Base-by-base conservation (phyloP, 2,797 vertebrate species). In the Morelia viridis region DNA sequence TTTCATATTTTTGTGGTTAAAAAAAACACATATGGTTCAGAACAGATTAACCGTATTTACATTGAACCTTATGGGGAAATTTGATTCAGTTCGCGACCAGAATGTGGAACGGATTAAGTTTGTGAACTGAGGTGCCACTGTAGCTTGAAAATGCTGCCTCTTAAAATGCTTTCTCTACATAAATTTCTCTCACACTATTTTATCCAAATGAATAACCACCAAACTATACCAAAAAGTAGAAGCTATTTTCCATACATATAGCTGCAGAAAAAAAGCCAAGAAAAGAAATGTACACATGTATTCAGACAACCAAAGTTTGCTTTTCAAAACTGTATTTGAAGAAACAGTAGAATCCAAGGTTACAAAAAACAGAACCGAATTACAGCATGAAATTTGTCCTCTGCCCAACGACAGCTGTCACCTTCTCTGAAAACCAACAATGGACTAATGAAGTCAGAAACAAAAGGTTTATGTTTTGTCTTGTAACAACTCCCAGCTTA, bases 311-410 rank as follows among this genome's bases (percentile, higher is more conserved):
- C 46, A 15, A 9, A 85, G 90, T 93, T 96, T 93, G 96, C 94
- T 91, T 92, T 96, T 95, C 95, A 95, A 95, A 95, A 97, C 94
- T 96, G 93, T 94, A 96, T 96, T 96, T 57, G 94, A 95, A 97
- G 94, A 96, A 95, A 96, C 94, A 94, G 93, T 93, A 93, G 95
- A 89, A 93, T 96, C 91, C 92, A 96, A 94, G 94, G 91, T 96
- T 95, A 97, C 96, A 97, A 94, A 97, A 92, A 96, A 92, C 71
- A 95, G 91, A 89, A 94, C 96, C 89, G 94, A 93, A 68, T 94
- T 95, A 97, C 93, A 95, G 80, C 87, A 60, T 89, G 76, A 89
- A 68, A 65, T 87, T 62, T 57, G 22, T 58, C 31, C 85, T 56
- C 24, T 41, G n/a, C 76, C 88, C 57, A n/a, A n/a, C 1, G 46